Conservation (phyloP, 2,797 vertebrate species). For the Melanotaenia maccullochi region DNA sequence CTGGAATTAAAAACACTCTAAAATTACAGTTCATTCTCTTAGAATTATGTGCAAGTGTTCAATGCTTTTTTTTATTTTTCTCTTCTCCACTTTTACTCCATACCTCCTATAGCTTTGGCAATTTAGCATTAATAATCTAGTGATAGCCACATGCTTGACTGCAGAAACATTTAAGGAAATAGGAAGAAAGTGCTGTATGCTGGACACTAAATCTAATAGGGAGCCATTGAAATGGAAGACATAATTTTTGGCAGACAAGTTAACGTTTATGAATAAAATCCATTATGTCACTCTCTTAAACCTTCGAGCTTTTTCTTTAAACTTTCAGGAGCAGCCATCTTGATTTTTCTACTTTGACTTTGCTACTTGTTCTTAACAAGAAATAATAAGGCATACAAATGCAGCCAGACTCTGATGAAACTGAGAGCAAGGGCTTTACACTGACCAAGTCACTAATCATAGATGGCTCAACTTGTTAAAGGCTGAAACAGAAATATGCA, state of each 20-base stretch:
- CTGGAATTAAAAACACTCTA: slow-evolving; percentile 66
- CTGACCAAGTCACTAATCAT: slow-evolving; percentile 59
- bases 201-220: slow-evolving; percentile 55
- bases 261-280: slow-evolving; percentile 51
- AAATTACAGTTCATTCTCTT: slow-evolving; percentile 65
- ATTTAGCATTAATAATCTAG: slow-evolving; percentile 65
- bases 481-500: slow-evolving; percentile 47
- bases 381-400: slow-evolving; percentile 56
- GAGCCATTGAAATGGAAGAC: slow-evolving; percentile 61
- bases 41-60: slow-evolving; percentile 66
- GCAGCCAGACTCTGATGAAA: slow-evolving; percentile 45
- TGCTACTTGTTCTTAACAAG: slow-evolving; percentile 43
- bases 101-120: slow-evolving; percentile 63
- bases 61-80: slow-evolving; percentile 52
- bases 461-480: slow-evolving; percentile 57
- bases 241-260: slow-evolving; percentile 48
- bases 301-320: slow-evolving; percentile 44
- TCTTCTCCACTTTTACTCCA: slow-evolving; percentile 41
- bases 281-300: slow-evolving; percentile 43
- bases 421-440: slow-evolving; percentile 53
- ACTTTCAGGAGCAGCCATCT: slow-evolving; percentile 49
- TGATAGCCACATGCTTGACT: slow-evolving; percentile 63
- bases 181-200: slow-evolving; percentile 55
- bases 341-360: slow-evolving; percentile 34
- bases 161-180: slow-evolving; percentile 56